phyloP scores from a whole-genome alignment of 2,113 vertebrate species.

The Pomatorhinus ruficollis region DNA sequence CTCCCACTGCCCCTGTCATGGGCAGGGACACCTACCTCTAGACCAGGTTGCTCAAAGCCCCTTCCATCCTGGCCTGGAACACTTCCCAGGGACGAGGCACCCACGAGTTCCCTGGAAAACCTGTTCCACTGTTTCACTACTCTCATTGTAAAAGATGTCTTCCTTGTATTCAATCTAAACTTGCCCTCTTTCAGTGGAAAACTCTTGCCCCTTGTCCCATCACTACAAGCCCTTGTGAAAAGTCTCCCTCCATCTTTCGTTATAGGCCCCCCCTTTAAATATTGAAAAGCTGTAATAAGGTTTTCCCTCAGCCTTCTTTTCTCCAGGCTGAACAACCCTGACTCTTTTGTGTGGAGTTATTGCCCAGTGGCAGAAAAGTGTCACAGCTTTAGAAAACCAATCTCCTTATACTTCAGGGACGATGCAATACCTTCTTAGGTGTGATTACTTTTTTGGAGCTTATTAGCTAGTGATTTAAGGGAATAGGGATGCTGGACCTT shows the following conservation, averaged over 20 bases:
- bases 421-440: neutral
- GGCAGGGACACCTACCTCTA: neutral
- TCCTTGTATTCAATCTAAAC: neutral
- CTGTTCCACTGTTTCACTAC: neutral
- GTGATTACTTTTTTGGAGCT: neutral
- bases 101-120: neutral
- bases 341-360: neutral
- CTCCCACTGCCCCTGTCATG: rapidly evolving
- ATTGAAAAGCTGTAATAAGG: neutral
- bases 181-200: neutral
- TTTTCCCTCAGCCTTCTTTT: neutral
- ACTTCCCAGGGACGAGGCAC: neutral
- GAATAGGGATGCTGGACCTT: neutral
- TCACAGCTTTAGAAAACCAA: neutral
- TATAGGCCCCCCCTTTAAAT: neutral
- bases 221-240: neutral
- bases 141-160: neutral
- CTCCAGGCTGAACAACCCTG: neutral
- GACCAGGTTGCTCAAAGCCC: neutral
- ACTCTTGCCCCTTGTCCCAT: neutral
- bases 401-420: neutral
- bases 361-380: neutral
- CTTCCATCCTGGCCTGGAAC: neutral
- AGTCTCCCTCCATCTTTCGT: neutral
- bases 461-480: neutral